Conservation (phyloP, 2,888 invertebrate genomes). For the Brenthis daphne region DNA sequence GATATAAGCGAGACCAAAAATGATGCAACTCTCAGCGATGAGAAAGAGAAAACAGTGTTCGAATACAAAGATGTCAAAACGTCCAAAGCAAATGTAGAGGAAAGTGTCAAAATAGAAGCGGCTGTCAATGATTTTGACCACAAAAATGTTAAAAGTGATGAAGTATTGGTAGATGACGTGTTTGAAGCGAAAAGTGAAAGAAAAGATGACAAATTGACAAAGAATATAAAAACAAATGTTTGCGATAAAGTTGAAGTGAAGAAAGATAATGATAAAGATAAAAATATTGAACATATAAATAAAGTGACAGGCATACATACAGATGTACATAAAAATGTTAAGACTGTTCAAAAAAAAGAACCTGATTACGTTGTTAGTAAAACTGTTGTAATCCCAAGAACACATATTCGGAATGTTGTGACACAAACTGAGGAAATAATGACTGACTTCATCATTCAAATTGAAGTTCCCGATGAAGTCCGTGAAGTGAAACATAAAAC, state of each 20-base stretch:
- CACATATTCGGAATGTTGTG: constrained; percentile 30
- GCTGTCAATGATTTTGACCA: background rate
- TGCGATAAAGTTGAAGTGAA: background rate
- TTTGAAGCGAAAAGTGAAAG: constrained; percentile 1
- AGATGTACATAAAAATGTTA: constrained; percentile 10
- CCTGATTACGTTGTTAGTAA: constrained; percentile 28
- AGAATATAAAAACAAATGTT: background rate
- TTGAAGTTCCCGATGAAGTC: constrained; percentile 15
- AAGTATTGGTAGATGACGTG: constrained; percentile 16
- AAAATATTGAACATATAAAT: background rate
- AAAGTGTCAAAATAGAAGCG: background rate
- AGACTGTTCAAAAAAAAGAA: constrained; percentile 9
- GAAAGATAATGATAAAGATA: constrained; percentile 5
- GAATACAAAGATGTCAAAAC: constrained; percentile 14
- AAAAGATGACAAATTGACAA: constrained; percentile 2
- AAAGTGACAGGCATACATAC: background rate
- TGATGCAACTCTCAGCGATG: constrained; percentile 9
- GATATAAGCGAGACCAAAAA: constrained; percentile 12
- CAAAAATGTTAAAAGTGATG: constrained; percentile 11
- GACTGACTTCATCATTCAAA: constrained; percentile 28
- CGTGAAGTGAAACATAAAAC: constrained; percentile 24
- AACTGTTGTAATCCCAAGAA: constrained; percentile 32
- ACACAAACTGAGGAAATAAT: constrained; percentile 34
- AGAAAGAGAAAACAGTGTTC: constrained; percentile 8
- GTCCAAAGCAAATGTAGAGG: background rate